phyloP scores from a whole-genome alignment of 2,797 vertebrate species.

The Dryobates pubescens region DNA sequence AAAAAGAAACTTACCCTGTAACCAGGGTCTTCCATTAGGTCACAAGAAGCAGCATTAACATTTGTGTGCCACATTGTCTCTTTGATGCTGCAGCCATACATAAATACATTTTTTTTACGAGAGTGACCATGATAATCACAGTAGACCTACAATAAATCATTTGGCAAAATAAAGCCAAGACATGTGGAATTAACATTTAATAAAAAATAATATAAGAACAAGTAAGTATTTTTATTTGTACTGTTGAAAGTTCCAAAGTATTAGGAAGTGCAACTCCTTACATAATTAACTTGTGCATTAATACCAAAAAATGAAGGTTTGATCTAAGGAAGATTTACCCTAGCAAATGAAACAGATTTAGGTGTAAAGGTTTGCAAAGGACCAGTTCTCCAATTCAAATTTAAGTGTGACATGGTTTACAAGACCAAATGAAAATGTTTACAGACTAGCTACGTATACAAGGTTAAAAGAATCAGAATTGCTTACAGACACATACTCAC shows the following conservation, averaged over 20 bases:
- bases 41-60: constrained; percentile 83
- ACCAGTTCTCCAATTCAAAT: neutral
- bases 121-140: constrained; percentile 99
- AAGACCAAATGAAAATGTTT: neutral
- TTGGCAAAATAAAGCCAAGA: constrained; percentile 35
- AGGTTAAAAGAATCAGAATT: constrained; percentile 21
- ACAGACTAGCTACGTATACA: neutral
- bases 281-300: neutral
- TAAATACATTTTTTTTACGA: constrained; percentile 98
- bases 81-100: constrained; percentile 98
- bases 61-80: constrained; percentile 95
- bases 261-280: neutral
- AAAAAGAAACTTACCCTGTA: constrained; percentile 84
- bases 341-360: neutral
- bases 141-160: constrained; percentile 85
- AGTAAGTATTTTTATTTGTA: neutral
- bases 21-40: constrained; percentile 89
- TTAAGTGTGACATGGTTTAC: neutral
- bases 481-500: constrained; percentile 78
- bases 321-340: neutral
- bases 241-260: neutral
- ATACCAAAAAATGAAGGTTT: neutral
- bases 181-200: neutral
- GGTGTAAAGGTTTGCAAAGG: neutral
- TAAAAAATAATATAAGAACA: neutral